Evolutionary conservation across 2,888 invertebrate species (phyloP).

Genomic region (Pediacus dermestoides): DNA sequence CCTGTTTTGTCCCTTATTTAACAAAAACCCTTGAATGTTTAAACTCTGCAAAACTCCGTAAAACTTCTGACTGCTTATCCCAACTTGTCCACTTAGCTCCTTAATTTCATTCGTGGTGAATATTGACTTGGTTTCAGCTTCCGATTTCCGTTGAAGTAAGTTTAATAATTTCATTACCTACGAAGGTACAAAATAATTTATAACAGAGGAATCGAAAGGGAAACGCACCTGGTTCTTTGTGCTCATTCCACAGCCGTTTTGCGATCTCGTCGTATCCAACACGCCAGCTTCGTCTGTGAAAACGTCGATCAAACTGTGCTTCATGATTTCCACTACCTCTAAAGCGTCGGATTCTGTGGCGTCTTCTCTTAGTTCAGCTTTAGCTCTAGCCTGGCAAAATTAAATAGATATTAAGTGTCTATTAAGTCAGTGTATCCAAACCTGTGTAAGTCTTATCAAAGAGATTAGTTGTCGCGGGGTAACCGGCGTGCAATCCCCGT

Average conservation of each 20-base stretch:
- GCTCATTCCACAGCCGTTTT: slow-evolving; percentile 71
- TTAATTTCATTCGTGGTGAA: slow-evolving; percentile 76
- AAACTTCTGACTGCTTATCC: slow-evolving; percentile 63
- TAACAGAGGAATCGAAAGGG: slow-evolving; percentile 8
- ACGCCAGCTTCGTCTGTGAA: slow-evolving; percentile 69
- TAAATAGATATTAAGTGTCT: slow-evolving; percentile 2
- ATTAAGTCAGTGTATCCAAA: slow-evolving; percentile 35
- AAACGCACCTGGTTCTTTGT: slow-evolving; percentile 60
- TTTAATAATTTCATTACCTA: slow-evolving; percentile 71
- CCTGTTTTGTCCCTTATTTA: slow-evolving; percentile 65
- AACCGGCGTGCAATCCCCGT: slow-evolving; percentile 69
- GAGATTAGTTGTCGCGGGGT: slow-evolving; percentile 88
- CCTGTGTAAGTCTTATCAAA: slow-evolving; percentile 77
- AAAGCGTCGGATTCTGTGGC: slow-evolving; percentile 77
- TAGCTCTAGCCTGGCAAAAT: slow-evolving; percentile 71
- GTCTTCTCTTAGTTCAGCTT: slow-evolving; percentile 77
- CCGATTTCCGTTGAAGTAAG: slow-evolving; percentile 63
- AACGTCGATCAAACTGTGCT: slow-evolving; percentile 73
- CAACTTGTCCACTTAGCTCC: slow-evolving; percentile 64
- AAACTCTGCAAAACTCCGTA: slow-evolving; percentile 70
- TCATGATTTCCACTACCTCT: slow-evolving; percentile 82
- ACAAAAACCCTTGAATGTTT: slow-evolving; percentile 80
- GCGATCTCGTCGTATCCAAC: slow-evolving; percentile 62
- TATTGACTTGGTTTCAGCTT: slow-evolving; percentile 63
- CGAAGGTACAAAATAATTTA: slow-evolving; percentile 35